Conservation (phyloP, 2,888 invertebrate genomes). For the Drosophila melanocephala region DNA sequence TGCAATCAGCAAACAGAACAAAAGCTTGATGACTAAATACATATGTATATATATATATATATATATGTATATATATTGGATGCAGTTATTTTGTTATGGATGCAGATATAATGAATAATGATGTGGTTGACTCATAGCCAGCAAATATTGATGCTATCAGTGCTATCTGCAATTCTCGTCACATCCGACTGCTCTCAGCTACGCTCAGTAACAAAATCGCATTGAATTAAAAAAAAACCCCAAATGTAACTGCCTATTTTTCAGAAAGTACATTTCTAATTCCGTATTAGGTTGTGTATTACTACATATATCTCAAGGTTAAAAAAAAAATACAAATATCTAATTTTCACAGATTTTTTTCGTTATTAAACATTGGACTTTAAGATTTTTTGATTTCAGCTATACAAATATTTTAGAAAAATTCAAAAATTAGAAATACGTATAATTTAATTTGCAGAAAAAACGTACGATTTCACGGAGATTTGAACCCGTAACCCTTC, state of each 20-base stretch:
- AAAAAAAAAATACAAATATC: not conserved
- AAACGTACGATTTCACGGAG: not conserved
- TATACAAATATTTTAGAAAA: not conserved
- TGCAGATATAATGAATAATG: not conserved
- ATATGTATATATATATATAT: not conserved
- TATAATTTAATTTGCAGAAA: too few relatives aligned
- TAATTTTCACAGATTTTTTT: not conserved
- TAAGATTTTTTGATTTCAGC: not conserved
- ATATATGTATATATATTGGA: not conserved
- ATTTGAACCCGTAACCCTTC: not conserved
- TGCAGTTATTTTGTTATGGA: not conserved
- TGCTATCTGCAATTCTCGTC: not conserved
- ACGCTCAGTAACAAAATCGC: not conserved
- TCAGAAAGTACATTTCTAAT: not conserved
- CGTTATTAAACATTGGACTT: not conserved
- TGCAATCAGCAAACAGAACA: constrained; percentile 36
- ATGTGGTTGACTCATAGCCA: not conserved
- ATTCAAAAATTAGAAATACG: not conserved
- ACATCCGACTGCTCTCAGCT: not conserved
- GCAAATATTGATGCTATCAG: not conserved
- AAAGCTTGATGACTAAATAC: not conserved
- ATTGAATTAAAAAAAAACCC: not conserved
- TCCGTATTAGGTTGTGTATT: too few relatives aligned
- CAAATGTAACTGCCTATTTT: not conserved
- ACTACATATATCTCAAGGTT: not conserved